phyloP scores from a whole-genome alignment of 2,113 vertebrate species.

The Phalacrocorax pelagicus region DNA sequence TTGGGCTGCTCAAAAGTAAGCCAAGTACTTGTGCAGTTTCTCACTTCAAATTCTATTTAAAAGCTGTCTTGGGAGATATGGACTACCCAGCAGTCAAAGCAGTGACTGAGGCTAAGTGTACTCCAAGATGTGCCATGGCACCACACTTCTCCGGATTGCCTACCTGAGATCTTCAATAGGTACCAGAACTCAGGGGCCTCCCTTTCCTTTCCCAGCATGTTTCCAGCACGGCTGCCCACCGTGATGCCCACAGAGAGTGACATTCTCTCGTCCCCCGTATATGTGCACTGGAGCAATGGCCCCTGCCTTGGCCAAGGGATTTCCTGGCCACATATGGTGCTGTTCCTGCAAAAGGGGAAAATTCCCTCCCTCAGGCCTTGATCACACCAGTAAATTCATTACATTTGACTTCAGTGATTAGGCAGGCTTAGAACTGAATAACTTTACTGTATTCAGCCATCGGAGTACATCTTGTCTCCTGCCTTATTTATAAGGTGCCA shows the following conservation, averaged over 20 bases:
- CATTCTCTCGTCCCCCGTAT: not conserved
- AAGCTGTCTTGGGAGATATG: not conserved
- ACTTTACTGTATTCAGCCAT: constrained; percentile 53
- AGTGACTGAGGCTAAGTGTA: not conserved
- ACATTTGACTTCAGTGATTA: constrained; percentile 43
- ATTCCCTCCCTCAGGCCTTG: not conserved
- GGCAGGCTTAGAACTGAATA: constrained; percentile 48
- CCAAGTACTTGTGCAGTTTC: not conserved
- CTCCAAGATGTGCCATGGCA: not conserved
- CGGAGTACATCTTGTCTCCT: constrained; percentile 58
- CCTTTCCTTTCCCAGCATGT: not conserved
- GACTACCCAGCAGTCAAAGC: not conserved
- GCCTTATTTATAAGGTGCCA: constrained; percentile 59
- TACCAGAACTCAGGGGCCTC: not conserved
- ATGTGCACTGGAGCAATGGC: not conserved
- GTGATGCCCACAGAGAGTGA: not conserved
- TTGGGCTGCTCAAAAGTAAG: not conserved
- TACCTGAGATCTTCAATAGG: not conserved
- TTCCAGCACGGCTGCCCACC: accelerated
- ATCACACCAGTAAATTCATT: constrained; percentile 44
- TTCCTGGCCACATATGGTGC: not conserved
- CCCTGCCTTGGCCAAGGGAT: not conserved
- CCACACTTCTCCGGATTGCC: not conserved
- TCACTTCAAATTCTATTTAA: not conserved
- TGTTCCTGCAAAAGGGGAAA: not conserved